Conservation (phyloP, 2,113 vertebrate genomes). For the Abramis brama region DNA sequence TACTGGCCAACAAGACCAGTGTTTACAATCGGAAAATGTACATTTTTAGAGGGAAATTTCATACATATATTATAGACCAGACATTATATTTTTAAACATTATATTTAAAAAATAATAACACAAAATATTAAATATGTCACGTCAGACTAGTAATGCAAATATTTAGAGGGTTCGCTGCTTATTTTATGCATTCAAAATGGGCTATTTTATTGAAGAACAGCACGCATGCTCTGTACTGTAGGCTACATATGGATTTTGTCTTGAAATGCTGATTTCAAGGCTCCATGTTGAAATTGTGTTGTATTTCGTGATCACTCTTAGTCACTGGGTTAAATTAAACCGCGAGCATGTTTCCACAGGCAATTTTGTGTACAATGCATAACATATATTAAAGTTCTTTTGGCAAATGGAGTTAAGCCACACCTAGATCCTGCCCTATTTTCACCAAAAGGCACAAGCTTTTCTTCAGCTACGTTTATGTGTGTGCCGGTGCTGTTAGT, state of each 20-base stretch:
- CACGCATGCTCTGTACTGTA: conserved; percentile 54
- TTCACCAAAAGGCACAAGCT: conserved; percentile 59
- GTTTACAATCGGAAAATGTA: not conserved
- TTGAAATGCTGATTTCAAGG: conserved; percentile 31
- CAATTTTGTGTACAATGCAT: not conserved
- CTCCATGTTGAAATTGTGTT: conserved; percentile 1
- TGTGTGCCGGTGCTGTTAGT: conserved; percentile 73
- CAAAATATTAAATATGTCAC: no score
- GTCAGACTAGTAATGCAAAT: not conserved
- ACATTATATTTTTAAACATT: no score
- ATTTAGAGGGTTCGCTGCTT: not conserved
- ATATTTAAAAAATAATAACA: not conserved
- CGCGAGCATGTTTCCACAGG: conserved; percentile 24
- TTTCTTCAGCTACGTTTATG: conserved; percentile 71
- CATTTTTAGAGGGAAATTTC: not conserved
- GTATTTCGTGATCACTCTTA: not conserved
- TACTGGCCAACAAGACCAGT: not conserved
- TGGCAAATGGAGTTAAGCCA: conserved; percentile 75
- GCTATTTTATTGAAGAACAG: conserved; percentile 4
- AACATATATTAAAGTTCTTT: conserved; percentile 49
- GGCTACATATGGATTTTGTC: conserved; percentile 9
- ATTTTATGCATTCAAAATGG: not conserved
- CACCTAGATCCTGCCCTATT: conserved; percentile 76
- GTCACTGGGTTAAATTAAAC: not conserved
- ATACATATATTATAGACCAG: not conserved